Evolutionary conservation across 2,888 invertebrate genomes (phyloP).

Genomic region (Pachymerium ferrugineum): DNA sequence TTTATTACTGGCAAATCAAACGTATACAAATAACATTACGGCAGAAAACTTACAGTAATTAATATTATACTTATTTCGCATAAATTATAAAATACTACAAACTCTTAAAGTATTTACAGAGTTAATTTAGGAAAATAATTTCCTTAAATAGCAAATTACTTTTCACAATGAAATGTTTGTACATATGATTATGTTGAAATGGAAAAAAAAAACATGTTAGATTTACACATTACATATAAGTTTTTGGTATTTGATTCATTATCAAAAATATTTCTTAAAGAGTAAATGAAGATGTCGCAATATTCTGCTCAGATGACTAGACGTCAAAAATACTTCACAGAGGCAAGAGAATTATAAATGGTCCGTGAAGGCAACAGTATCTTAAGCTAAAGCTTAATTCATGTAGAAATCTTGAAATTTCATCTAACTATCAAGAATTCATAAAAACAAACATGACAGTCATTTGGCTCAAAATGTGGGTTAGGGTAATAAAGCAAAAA

Average conservation of each 20-base stretch:
- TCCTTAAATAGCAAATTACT: background rate
- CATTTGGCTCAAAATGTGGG: too few relatives aligned
- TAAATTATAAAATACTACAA: constrained; percentile 9
- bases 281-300: background rate
- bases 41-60: background rate
- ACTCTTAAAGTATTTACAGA: background rate
- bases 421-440: too few relatives aligned
- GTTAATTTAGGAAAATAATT: background rate
- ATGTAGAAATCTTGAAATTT: too few relatives aligned
- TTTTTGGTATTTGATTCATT: too few relatives aligned
- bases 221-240: too few relatives aligned
- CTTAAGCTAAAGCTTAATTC: too few relatives aligned
- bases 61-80: background rate
- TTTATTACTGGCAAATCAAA: constrained; percentile 2
- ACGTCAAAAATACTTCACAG: background rate
- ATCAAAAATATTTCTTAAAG: background rate
- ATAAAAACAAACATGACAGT: too few relatives aligned
- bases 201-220: background rate
- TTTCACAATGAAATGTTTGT: background rate
- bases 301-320: background rate
- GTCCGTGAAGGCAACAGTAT: too few relatives aligned
- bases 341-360: too few relatives aligned
- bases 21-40: background rate
- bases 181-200: background rate
- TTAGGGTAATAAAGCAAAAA: too few relatives aligned